phyloP scores from a whole-genome alignment of 2,888 invertebrate genomes.

The Drosophila affinis region DNA sequence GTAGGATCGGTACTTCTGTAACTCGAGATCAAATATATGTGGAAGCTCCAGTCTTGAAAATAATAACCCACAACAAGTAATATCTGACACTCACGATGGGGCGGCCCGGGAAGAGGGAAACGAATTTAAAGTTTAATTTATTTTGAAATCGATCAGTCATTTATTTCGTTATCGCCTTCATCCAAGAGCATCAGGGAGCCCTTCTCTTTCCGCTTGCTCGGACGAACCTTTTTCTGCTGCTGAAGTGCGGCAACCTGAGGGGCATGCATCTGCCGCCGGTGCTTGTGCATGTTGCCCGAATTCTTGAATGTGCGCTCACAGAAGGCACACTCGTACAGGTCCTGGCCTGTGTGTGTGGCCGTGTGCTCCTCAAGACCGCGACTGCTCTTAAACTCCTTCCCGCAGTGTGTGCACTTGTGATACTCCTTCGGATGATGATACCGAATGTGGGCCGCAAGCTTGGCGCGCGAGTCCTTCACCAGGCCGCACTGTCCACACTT shows the following conservation, averaged over 20 bases:
- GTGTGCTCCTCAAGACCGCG: slow-evolving; percentile 72
- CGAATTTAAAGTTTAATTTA: slow-evolving; percentile 8
- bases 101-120: background rate
- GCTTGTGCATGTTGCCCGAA: slow-evolving; percentile 80
- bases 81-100: too few relatives aligned
- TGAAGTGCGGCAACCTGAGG: slow-evolving; percentile 46
- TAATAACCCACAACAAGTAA: too few relatives aligned
- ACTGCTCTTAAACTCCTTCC: slow-evolving; percentile 49
- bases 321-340: slow-evolving; percentile 77
- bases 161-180: slow-evolving; percentile 7
- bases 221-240: slow-evolving; percentile 38
- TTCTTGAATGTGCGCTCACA: slow-evolving; percentile 80
- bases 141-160: slow-evolving; percentile 33
- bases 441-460: slow-evolving; percentile 45
- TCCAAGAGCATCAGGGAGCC: slow-evolving; percentile 18
- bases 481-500: slow-evolving; percentile 50
- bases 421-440: slow-evolving; percentile 51
- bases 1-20: too few relatives aligned
- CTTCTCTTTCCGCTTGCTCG: slow-evolving; percentile 42
- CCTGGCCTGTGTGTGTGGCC: slow-evolving; percentile 79
- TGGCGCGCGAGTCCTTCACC: slow-evolving; percentile 42
- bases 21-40: too few relatives aligned
- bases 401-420: slow-evolving; percentile 50
- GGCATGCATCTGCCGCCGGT: slow-evolving; percentile 76
- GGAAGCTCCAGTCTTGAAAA: too few relatives aligned